Base-by-base conservation (phyloP, 2,113 vertebrate genomes). In the Phoxinus phoxinus region DNA sequence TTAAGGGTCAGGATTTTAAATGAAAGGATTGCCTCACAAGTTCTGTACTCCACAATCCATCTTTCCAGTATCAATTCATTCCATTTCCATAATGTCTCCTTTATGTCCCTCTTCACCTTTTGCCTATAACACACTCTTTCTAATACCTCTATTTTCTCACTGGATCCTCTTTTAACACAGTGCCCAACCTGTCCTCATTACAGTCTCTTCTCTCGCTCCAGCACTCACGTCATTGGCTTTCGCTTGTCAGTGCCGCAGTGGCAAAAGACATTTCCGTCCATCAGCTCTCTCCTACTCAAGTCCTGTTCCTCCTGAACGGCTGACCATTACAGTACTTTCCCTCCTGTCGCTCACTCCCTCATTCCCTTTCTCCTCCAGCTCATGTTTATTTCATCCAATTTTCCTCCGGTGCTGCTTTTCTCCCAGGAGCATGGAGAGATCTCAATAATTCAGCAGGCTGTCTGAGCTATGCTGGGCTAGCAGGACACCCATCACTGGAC, bases 381-480 rank as follows among this genome's bases (percentile, higher is more conserved):
- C 85, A 88, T 85, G 86, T 82, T 89, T 90, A 89, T 86, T 88
- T 90, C 61, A 91, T 90, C 83, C 61, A n/a, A 58, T 72, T 84
- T 81, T 83, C 85, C 69, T 87, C 51, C 30, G 30, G 79, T 74
- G 86, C 59, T 53, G 87, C 48, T 58, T 37, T 71, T 56, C 79
- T 91, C 86, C 85, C 81, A 46, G 83, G 86, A 90, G 84, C 85
- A 86, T 58, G 51, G 81, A 83, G 51, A 71, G 53, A 69, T 83
- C 86, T 93, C 87, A 91, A 91, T 93, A 89, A 91, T 92, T 91
- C 85, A 89, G 85, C 58, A 25, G 41, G 65, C 85, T 88, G 84
- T 73, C 84, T 87, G 84, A 89, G 84, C 71, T 46, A 81, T 32
- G 82, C 82, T 71, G 59, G 76, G 53, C 63, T 81, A 86, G 69